Percentiles rank a stretch among this genome's conserved stretches.
phyloP scores from a whole-genome alignment of 2,797 vertebrate genomes.

The Malacoctenus gilli region DNA sequence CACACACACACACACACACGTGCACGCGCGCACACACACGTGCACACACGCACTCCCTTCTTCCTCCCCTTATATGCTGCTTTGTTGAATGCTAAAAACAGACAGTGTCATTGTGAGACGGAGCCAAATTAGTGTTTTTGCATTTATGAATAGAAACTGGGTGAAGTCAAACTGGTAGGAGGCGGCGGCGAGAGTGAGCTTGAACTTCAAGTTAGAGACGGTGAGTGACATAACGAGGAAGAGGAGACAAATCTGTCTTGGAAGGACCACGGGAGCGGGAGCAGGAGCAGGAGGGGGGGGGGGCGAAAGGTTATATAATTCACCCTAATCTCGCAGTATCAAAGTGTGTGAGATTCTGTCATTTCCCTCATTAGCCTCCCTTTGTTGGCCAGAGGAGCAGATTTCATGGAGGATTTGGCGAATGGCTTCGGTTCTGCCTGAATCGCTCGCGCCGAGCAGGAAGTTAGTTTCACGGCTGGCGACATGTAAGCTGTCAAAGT shows the following conservation, averaged over 20 bases:
- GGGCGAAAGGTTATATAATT: conserved; percentile 78
- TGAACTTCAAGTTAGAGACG: conserved; percentile 44
- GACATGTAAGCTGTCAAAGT: conserved; percentile 70
- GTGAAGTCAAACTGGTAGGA: conserved; percentile 48
- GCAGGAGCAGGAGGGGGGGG: conserved; percentile 31
- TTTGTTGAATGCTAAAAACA: conserved; percentile 80
- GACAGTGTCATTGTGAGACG: conserved; percentile 73
- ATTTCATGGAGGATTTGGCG: conserved; percentile 78
- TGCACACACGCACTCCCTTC: conserved; percentile 43
- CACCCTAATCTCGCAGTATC: conserved; percentile 74
- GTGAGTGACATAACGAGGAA: conserved; percentile 45
- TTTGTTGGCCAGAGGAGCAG: conserved; percentile 73
- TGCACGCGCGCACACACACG: conserved; percentile 38
- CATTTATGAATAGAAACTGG: conserved; percentile 72
- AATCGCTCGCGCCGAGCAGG: conserved; percentile 56
- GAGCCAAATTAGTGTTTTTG: conserved; percentile 72
- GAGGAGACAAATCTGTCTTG: conserved; percentile 50
- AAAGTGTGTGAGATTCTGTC: conserved; percentile 72
- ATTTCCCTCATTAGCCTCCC: conserved; percentile 74
- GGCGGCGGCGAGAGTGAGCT: conserved; percentile 25
- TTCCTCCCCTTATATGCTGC: conserved; percentile 50
- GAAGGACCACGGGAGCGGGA: conserved; percentile 33
- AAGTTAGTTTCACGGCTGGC: conserved; percentile 68
- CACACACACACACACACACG: conserved; percentile 37
- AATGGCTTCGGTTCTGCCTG: conserved; percentile 67